Conservation (phyloP, 1,140 invertebrate species). For the Hydropsyche tenuis region DNA sequence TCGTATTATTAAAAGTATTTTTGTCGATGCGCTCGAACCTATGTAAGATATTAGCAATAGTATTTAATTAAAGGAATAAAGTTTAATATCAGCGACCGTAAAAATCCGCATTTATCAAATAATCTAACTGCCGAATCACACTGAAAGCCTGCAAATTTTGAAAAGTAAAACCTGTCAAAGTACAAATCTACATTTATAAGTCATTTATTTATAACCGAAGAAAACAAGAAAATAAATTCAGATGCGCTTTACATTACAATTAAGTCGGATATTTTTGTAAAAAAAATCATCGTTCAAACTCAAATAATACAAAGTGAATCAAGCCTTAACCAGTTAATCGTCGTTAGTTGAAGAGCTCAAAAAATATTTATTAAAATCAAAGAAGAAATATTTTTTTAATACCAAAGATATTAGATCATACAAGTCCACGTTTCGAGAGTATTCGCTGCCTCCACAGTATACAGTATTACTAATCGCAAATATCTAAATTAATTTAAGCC, state of each 20-base stretch:
- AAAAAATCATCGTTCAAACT: conserved; percentile 25
- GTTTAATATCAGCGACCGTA: conserved; percentile 25
- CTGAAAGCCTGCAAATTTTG: conserved; percentile 14
- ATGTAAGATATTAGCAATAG: conserved; percentile 33
- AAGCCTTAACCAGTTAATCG: conserved; percentile 45
- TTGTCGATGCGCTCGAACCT: conserved; percentile 35
- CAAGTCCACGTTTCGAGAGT: conserved; percentile 38
- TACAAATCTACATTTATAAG: conserved; percentile 46
- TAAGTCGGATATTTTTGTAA: conserved; percentile 47
- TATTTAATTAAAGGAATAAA: conserved; percentile 8
- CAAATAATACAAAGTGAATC: conserved; percentile 39
- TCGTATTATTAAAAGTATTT: conserved; percentile 38
- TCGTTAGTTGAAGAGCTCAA: conserved; percentile 47
- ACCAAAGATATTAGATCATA: conserved; percentile 46
- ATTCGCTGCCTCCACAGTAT: conserved; percentile 44
- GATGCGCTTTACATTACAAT: conserved; percentile 45
- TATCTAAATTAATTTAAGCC: conserved; percentile 33
- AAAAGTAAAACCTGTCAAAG: conserved; percentile 44
- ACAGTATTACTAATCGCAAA: conserved; percentile 45
- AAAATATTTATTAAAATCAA: conserved; percentile 42
- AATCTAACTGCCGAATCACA: conserved; percentile 1
- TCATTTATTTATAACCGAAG: conserved; percentile 38
- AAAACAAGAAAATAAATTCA: conserved; percentile 27
- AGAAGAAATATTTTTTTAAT: conserved; percentile 47
- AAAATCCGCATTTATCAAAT: conserved; percentile 44